Evolutionary conservation across 2,888 invertebrate species (phyloP), one percentile per base, ranked within the genome.

Genomic region (Leptopilina myrica): DNA sequence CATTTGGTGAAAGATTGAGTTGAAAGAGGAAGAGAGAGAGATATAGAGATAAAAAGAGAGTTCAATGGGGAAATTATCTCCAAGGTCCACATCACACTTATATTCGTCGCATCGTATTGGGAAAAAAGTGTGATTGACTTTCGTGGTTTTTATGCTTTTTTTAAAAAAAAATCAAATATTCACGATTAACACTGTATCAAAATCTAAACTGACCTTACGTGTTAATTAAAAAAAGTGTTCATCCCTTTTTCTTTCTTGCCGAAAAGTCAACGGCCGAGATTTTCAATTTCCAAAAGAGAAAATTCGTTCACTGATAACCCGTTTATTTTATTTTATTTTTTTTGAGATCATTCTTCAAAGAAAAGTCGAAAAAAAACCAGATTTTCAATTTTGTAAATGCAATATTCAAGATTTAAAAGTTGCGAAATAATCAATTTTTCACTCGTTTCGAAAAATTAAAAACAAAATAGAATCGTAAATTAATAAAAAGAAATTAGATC

Each of bases 141-240:
- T 73, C 73, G 33, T 26, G 73, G 26, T 56, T 73, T 73, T 11
- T 49, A 11, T 49, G 9, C 11, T 49, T 49, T 49, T 46, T 46
- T 20, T 20, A 20, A 20, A 46, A 46, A 9, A 64, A 80, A 83
- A 80, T 65, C 65, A 77, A 43, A 49, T 49, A 76, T 75, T 86
- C 81, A 83, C 82, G 78, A 78, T 85, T 80, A 83, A 86, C 87
- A 87, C 84, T 86, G 90, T 90, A 90, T 89, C 89, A 90, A 90
- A 90, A 89, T 90, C 89, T 90, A 89, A 89, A 89, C 88, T 89
- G 89, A 89, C 88, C 88, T 88, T 89, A 88, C 87, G 84, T 87
- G 84, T 84, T 82, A 85, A 73, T 73, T 62, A 73, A 73, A 73
- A 69, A 73, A 73, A 73, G 33, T 73, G 33, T 73, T 73, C 56